Base-by-base conservation (phyloP, 1,140 invertebrate genomes). In the Chironomus tepperi region DNA sequence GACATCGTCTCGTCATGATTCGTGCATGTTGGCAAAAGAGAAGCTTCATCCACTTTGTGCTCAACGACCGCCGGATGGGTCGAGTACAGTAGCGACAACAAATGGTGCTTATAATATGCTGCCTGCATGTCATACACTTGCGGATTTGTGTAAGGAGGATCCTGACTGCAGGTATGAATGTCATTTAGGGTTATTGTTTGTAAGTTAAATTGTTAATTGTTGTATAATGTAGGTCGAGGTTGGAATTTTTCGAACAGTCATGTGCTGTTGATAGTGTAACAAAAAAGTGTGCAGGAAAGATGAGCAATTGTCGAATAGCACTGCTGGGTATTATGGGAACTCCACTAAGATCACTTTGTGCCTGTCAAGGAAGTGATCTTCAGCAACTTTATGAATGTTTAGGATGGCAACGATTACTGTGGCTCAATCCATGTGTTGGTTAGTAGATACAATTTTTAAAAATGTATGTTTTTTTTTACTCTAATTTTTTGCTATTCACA, bases 371-470 rank as follows among this genome's bases (percentile, higher is more conserved):
- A 5, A 90, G 90, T 0, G 93, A 95, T 81, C 87, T 91, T 77
- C 87, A 89, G 12, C 90, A 94, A 79, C 83, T 94, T 0, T 93
- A 94, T 80, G 91, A 93, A 75, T 96, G 94, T 78, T 84, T 95
- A 2, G 93, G 93, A 64, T 96, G 93, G 93, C 92, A 95, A 78
- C 82, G 93, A 70, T 86, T 95, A n/a, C 87, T 96, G 5, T 95
- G 93, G 93, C 88, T 95, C 73, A 96, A 96, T 80, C 92, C 93
- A 7, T 96, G 94, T 81, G 93, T 96, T 74, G 93, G 94, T 96
- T 83, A 89, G 91, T 86, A 43, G 43, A n/a, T n/a, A n/a, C n/a
- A 73, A 64, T 34, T 24, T 74, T n/a, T 16, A 57, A 18, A 42
- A 42, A 15, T 74, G 21, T n/a, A 19, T n/a, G 3, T 74, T 57